phyloP scores from a whole-genome alignment of 2,113 vertebrate genomes.

The Ctenomys sociabilis region DNA sequence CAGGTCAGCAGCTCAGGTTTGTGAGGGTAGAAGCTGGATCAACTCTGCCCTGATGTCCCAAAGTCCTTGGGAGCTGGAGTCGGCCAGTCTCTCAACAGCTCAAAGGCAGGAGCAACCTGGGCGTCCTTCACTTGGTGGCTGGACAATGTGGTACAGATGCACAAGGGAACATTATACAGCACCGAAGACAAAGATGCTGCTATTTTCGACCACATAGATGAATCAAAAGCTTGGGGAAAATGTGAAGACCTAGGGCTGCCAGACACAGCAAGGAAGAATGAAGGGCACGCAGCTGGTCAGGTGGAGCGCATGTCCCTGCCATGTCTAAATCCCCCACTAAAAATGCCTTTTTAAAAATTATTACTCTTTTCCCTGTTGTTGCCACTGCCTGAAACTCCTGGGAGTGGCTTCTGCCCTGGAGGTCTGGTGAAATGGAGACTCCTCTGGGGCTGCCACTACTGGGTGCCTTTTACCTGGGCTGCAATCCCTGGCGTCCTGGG shows the following conservation, averaged over 20 bases:
- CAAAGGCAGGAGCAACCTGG: too few relatives aligned
- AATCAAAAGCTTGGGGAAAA: background rate
- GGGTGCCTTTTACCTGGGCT: background rate
- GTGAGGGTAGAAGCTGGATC: too few relatives aligned
- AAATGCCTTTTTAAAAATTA: background rate
- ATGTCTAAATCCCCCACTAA: background rate
- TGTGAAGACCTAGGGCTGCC: background rate
- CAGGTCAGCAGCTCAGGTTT: too few relatives aligned
- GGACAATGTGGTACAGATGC: too few relatives aligned
- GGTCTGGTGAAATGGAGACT: background rate
- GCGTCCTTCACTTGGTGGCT: too few relatives aligned
- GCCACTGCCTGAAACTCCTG: background rate
- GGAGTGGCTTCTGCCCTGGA: background rate
- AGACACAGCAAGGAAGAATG: background rate
- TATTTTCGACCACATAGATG: too few relatives aligned
- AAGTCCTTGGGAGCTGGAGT: too few relatives aligned
- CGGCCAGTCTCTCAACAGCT: too few relatives aligned
- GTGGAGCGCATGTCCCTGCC: too few relatives aligned
- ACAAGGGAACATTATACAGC: too few relatives aligned
- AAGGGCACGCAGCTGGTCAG: background rate
- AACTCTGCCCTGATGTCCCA: too few relatives aligned
- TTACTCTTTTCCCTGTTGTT: background rate
- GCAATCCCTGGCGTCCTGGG: fast-evolving
- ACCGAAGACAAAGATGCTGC: background rate
- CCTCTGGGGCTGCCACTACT: background rate